Conservation (phyloP, 2,113 vertebrate genomes). For the Lynx canadensis region DNA sequence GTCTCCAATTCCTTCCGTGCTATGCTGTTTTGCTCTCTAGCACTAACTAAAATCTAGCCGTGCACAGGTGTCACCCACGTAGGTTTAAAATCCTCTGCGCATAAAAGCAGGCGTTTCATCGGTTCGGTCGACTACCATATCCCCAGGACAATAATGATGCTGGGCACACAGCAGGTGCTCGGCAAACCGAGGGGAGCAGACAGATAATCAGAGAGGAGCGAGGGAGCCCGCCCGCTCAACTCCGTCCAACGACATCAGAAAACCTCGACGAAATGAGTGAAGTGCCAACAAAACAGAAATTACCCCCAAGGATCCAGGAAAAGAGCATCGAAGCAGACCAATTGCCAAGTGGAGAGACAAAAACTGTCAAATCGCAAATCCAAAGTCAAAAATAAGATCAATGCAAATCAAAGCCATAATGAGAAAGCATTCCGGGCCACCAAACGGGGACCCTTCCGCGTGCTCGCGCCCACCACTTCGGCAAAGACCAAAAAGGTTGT, state of each 20-base stretch:
- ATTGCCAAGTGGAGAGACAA: background rate
- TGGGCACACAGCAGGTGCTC: accelerated
- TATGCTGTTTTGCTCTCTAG: background rate
- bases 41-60: background rate
- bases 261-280: background rate
- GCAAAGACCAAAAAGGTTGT: accelerated
- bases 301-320: background rate
- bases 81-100: accelerated
- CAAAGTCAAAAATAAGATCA: background rate
- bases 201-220: background rate
- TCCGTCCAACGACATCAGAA: accelerated
- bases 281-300: background rate
- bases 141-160: accelerated
- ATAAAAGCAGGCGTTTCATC: accelerated
- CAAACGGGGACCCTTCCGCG: accelerated
- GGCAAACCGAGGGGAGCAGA: background rate
- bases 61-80: accelerated
- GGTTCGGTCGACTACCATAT: accelerated
- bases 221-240: accelerated
- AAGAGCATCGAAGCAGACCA: background rate
- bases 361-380: background rate
- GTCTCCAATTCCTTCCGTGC: background rate
- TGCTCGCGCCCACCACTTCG: accelerated
- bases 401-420: accelerated
- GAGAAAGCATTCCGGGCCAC: accelerated